Base-by-base conservation (phyloP, 2,113 vertebrate genomes). In the Brachyhypopomus occidentalis region DNA sequence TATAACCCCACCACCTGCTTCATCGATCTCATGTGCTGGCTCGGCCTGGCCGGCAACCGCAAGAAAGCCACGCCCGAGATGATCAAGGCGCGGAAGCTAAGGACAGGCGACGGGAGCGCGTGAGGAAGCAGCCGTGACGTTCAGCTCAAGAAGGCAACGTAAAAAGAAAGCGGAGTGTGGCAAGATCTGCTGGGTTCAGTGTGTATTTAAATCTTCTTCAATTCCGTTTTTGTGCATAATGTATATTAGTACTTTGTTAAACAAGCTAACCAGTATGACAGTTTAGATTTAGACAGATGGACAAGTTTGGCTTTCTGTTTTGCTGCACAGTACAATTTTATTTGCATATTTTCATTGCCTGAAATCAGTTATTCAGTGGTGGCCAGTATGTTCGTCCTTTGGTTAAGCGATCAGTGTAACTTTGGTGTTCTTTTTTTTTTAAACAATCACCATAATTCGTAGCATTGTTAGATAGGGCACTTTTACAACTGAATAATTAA, bases 1-100 rank as follows among this genome's bases (percentile, higher is more conserved):
- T 93, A 94, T 88, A 95, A 96, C 90, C 93, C 93, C 27, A 94
- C 95, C 85, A 95, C 95, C 2, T 95, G 94, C 91, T 95, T 96
- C 88, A 95, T 95, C 88, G 94, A 96, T 87, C 90, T 94, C 89
- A 94, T 94, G 94, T 95, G 93, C 85, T 94, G 92, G 89, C 83
- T 95, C 84, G 94, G 94, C 48, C 78, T 95, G 79, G 94, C 94
- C 84, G 92, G 93, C 59, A 93, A 94, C 67, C 88, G 91, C 81
- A 95, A 89, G 85, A 88, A 84, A 82, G 93, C 88, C 14, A 89
- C 93, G 0, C 90, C 89, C 81, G 87, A 91, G 66, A 90, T 94
- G 91, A 91, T 94, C 34, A 82, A 92, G 83, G 91, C 93, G 45
- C 90, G 90, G 81, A 96, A 93, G 86, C 89, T 92, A 78, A 94